Evolutionary conservation across 2,888 invertebrate genomes (phyloP), one percentile per base, ranked within the genome.

Genomic region (Galerucella nymphaeae): DNA sequence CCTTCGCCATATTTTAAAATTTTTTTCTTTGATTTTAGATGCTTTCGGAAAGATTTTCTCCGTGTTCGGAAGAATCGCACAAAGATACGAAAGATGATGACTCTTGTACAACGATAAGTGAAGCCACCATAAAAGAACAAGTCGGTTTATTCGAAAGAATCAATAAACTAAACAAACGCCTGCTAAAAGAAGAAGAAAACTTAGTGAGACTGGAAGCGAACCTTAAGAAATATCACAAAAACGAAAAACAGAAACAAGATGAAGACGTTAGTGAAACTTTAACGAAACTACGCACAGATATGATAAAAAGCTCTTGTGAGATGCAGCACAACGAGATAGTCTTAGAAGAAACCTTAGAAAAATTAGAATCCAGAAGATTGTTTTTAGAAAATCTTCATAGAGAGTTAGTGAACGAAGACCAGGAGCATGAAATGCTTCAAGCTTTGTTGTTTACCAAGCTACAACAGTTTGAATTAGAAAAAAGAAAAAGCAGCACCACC

Each of bases 111-210:
- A 87, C 82, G 86, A 89, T 80, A 1, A 89, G 90, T 62, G 89
- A 90, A 82, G 88, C 90, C 80, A 87, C 90, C 13, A 77, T 89
- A 42, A 86, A 86, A 77, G 90, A 91, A 83, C 92, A 93, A 86
- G 89, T 93, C n/a, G 91, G 92, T 80, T 88, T 93, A 77, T 87
- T 93, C 80, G 94, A 94, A 81, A 92, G 91, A 84, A 89, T 94
- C 64, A 90, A 92, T 30, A 90, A 91, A 67, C 87, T 94, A 38
- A 94, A 94, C 84, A 92, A 93, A 82, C 89, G 91, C 80, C 86
- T 95, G 71, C 91, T 93, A 72, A 89, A 91, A 71, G 93, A 94
- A 83, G 93, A 94, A 83, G 93, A 93, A 83, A 86, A 90, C 71
- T 88, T 94, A 2, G 91, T 93, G 4, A 88, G 93, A 78, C 83